Evolutionary conservation across 1,140 invertebrate genomes (phyloP), one percentile per base, ranked within the genome.

Genomic region (Pectinophora gossypiella): DNA sequence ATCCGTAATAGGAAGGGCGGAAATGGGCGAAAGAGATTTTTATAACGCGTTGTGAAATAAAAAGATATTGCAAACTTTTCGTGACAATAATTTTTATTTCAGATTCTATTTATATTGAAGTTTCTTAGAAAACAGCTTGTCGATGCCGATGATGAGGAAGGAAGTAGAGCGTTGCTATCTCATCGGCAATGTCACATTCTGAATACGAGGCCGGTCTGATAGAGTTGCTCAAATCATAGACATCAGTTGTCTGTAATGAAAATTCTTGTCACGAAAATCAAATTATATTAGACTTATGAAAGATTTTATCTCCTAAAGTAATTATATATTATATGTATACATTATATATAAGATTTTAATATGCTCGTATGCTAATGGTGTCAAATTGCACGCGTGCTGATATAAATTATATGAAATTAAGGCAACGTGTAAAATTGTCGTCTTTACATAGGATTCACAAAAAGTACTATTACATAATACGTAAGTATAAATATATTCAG

Each of bases 1-100:
- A 44, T 44, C 22, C 40, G 35, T 15, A 19, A 27, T 3, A 42
- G 43, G 48, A 48, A 53, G 54, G n/a, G 57, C 56, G 42, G 48
- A 57, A 53, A 56, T 52, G 51, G 60, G 60, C 56, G 56, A 68
- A 68, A 66, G 59, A 71, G 55, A 63, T 60, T 75, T 72, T 72
- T 80, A 80, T 72, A 78, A 75, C 57, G 79, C 75, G 77, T 85
- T 85, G 82, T 85, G 79, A 85, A 76, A 68, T 53, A 62, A 68
- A 56, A 62, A 75, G 64, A 73, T 65, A 62, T 59, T 62, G 57
- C 59, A 57, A 63, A 61, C 67, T 64, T 68, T 65, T 71, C 64
- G 70, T 68, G 79, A 69, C 65, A 71, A 67, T 59, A 64, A 65
- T 64, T 69, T 68, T 54, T 63, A 61, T 55, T 59, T 38, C 10